These are phyloP conservation scores for Etheostoma nigrum DNA, from an alignment of 2,797 vertebrate genomes.

Conservation along the genomic window DNA sequence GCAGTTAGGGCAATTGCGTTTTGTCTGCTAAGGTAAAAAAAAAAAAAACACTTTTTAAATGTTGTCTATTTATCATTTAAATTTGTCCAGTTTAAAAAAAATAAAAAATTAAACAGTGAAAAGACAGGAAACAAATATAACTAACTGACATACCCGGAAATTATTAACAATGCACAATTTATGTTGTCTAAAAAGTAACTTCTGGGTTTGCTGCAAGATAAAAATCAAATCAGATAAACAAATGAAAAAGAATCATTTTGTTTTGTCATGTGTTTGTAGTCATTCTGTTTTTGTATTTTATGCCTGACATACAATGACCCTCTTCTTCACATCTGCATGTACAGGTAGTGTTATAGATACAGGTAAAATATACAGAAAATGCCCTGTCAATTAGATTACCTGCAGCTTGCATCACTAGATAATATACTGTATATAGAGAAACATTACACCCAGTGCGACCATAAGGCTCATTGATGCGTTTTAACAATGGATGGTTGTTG, in stretches of 20 bases:
- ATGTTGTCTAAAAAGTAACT: not conserved
- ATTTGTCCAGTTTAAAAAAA: not conserved
- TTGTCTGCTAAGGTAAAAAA: not conserved
- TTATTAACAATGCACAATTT: not conserved
- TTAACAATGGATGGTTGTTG: not conserved
- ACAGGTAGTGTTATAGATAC: not conserved
- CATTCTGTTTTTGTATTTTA: not conserved
- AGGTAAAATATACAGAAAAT: not conserved
- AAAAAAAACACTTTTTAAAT: not conserved
- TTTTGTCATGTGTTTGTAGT: not conserved
- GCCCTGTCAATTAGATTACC: not conserved
- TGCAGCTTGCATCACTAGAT: not conserved
- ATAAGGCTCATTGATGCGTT: not conserved
- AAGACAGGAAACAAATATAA: not conserved
- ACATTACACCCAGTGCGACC: not conserved
- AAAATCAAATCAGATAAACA: not conserved
- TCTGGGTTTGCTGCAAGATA: not conserved
- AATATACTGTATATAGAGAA: not conserved
- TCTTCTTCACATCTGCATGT: not conserved
- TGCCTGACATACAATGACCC: not conserved
- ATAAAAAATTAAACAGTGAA: not conserved
- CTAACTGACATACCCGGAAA: not conserved
- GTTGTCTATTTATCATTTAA: not conserved
- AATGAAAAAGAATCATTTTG: not conserved
- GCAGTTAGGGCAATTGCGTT: not conserved